Percentiles rank a stretch among this genome's conserved stretches.
Conservation (phyloP, 2,797 vertebrate species). For the Basileuterus tristriatus region DNA sequence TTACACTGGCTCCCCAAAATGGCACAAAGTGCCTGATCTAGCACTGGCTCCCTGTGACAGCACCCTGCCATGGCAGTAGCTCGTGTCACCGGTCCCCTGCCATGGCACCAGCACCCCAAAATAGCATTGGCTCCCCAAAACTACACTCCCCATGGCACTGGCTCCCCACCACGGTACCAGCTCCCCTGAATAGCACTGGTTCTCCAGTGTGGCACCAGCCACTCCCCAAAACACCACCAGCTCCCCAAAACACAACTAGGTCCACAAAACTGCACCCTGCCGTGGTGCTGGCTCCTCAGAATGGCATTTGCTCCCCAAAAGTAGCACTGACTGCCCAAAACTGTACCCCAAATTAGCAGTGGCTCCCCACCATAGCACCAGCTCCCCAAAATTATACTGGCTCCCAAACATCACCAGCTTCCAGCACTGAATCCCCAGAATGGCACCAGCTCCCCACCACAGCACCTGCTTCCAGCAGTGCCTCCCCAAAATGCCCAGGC, state of each 20-base stretch:
- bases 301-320: not conserved
- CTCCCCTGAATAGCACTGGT: not conserved
- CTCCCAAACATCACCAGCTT: not conserved
- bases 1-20: not conserved
- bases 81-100: not conserved
- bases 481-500: not conserved
- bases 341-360: not conserved
- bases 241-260: not conserved
- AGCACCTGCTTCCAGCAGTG: not conserved
- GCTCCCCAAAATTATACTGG: not conserved
- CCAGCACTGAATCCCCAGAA: not conserved
- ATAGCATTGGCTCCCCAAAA: not conserved
- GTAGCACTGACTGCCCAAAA: not conserved
- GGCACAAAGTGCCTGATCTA: not conserved
- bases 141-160: not conserved
- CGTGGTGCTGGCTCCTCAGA: not conserved
- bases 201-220: not conserved
- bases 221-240: not conserved
- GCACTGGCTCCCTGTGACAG: accelerated
- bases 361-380: not conserved
- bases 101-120: not conserved
- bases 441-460: accelerated
- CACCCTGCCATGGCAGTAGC: not conserved
- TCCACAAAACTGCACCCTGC: not conserved
- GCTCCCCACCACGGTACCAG: accelerated